Conservation (phyloP, 2,888 invertebrate species). For the Synanthedon tipuliformis region DNA sequence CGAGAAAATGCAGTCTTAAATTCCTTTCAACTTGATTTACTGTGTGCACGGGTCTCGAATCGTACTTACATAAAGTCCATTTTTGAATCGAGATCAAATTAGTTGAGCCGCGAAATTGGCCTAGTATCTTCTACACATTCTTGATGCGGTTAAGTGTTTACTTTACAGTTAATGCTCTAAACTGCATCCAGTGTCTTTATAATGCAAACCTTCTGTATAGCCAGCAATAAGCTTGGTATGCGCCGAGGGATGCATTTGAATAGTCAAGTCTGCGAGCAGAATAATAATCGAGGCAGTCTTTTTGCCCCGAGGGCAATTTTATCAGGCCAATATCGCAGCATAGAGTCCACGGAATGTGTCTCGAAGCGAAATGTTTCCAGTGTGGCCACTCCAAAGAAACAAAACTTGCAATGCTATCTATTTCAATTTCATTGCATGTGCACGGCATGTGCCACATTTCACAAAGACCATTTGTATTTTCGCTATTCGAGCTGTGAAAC, state of each 20-base stretch:
- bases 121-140: too few relatives aligned
- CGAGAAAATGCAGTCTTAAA: slow-evolving; percentile 9
- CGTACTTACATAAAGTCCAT: not conserved
- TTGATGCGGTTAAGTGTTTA: not conserved
- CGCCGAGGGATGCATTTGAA: not conserved
- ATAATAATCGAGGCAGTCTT: not conserved
- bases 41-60: not conserved
- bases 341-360: not conserved
- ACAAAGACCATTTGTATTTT: not conserved
- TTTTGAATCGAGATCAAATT: not conserved
- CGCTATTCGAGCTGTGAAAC: not conserved
- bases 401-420: not conserved
- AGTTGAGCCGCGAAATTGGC: too few relatives aligned
- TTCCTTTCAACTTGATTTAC: not conserved
- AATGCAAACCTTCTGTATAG: not conserved
- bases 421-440: not conserved
- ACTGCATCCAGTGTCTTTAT: not conserved
- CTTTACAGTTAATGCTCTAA: not conserved
- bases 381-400: not conserved
- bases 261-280: not conserved
- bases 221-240: not conserved
- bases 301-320: not conserved
- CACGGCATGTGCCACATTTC: not conserved
- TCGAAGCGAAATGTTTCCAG: not conserved
- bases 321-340: not conserved